Conservation (phyloP, 2,113 vertebrate species). For the Heloderma charlesbogerti region DNA sequence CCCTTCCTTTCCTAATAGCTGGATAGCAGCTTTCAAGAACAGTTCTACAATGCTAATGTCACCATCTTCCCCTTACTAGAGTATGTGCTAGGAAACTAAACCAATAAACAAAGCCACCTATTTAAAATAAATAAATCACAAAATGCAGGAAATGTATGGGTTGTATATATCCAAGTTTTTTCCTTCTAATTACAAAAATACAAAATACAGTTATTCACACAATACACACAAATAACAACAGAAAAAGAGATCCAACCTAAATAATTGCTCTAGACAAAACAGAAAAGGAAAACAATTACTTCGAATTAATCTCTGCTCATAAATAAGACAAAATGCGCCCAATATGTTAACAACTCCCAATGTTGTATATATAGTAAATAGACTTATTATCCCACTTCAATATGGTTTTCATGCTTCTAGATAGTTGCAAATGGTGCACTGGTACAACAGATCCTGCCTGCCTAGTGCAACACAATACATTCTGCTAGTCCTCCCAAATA, state of each 20-base stretch:
- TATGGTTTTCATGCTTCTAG: not conserved
- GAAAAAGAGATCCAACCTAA: not conserved
- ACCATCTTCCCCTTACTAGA: not conserved
- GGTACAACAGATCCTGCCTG: not conserved
- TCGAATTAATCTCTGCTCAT: not conserved
- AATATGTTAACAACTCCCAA: not conserved
- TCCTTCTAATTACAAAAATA: not conserved
- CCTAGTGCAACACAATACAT: not conserved
- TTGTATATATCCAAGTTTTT: rapidly evolving
- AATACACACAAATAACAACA: not conserved
- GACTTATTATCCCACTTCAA: not conserved
- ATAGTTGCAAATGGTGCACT: constrained; percentile 11
- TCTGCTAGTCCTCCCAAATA: not conserved
- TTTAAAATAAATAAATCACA: not conserved
- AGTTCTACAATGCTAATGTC: rapidly evolving
- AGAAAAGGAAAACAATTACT: too few species aligned
- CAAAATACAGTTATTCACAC: not conserved
- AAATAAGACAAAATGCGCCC: not conserved
- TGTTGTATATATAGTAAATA: not conserved
- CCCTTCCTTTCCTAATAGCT: not conserved
- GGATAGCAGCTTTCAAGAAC: not conserved
- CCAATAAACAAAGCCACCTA: constrained; percentile 40
- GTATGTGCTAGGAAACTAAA: not conserved
- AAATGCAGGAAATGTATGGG: constrained; percentile 21
- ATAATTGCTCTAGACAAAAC: not conserved